Conservation (phyloP, 92 coral and sea anemone genomes). For the Paragorgia papillata region DNA sequence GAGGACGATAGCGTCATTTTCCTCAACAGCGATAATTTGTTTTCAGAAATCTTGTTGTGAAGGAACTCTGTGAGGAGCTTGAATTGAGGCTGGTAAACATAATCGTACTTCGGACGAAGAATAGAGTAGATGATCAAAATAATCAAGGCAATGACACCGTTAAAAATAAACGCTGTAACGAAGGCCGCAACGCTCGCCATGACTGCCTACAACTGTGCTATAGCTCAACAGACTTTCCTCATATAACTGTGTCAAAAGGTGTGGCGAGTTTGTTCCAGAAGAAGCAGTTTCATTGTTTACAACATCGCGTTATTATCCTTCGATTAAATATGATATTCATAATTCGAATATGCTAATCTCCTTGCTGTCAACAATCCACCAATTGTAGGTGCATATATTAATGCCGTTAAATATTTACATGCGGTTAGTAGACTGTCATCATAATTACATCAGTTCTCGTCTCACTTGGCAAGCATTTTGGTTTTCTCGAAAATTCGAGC, state of each 20-base stretch:
- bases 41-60: conserved; percentile 58
- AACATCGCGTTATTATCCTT: too few relatives aligned
- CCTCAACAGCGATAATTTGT: conserved; percentile 72
- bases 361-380: neutral
- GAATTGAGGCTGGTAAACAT: conserved; percentile 82
- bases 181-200: conserved; percentile 56
- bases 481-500: too few relatives aligned
- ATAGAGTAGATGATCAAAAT: conserved; percentile 72
- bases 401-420: neutral
- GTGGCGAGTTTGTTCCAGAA: conserved; percentile 43
- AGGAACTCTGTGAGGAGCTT: conserved; percentile 78
- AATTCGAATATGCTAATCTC: conserved; percentile 5
- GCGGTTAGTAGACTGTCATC: too few relatives aligned
- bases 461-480: too few relatives aligned
- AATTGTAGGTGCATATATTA: neutral
- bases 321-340: too few relatives aligned
- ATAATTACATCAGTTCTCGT: too few relatives aligned
- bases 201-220: neutral
- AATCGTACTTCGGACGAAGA: conserved; percentile 73
- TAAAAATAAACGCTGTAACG: conserved; percentile 67
- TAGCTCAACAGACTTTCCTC: neutral
- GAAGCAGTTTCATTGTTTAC: conserved; percentile 14
- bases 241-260: conserved; percentile 1
- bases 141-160: conserved; percentile 67
- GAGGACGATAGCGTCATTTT: conserved; percentile 71